Evolutionary conservation across 2,113 vertebrate genomes (phyloP), one percentile per base, ranked within the genome.

Genomic region (Dipodomys merriami): DNA sequence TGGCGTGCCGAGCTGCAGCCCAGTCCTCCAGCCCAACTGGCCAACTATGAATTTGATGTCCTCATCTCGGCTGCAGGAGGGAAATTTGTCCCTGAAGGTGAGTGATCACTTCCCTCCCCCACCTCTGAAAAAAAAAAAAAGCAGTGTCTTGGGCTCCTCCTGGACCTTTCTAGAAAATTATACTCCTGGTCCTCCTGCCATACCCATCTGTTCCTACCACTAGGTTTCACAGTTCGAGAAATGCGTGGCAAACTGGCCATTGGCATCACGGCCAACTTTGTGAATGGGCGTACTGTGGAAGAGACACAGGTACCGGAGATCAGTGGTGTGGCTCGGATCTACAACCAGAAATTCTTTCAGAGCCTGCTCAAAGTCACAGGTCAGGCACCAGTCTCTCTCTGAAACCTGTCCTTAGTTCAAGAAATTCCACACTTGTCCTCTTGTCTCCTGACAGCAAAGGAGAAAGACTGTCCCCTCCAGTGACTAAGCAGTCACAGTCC

Each of bases 311-410:
- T 99, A 73, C 97, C 98, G 0, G 99, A 99, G 97, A 99, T 99
- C 98, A 99, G 99, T 0, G 99, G 99, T 0, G 99, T 99, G 67
- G 99, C 99, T 1, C 98, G 98, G 1, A 99, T 99, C 97, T 99
- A 99, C 98, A 99, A 99, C 97, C 99, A 99, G 97, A 99, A 98
- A 67, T 99, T 99, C 98, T 99, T 99, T 98, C 98, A 99, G 80
- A 98, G 99, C 19, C 98, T 99, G 76, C 98, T 98, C 91, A 99
- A 98, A 64, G 98, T 99, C 95, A 99, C 98, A 0, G 99, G 99
- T 99, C 44, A 7, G 98, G 49, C 4, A 62, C 19, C 35, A 10
- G 6, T 18, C 29, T 33, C 67, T 0, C 9, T 44, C 68, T 30
- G 25, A 80, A n/a, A 60, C 65, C 67, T 82, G 81, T 44, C 22